phyloP scores from a whole-genome alignment of 2,113 vertebrate species.

The Anguilla japonica region DNA sequence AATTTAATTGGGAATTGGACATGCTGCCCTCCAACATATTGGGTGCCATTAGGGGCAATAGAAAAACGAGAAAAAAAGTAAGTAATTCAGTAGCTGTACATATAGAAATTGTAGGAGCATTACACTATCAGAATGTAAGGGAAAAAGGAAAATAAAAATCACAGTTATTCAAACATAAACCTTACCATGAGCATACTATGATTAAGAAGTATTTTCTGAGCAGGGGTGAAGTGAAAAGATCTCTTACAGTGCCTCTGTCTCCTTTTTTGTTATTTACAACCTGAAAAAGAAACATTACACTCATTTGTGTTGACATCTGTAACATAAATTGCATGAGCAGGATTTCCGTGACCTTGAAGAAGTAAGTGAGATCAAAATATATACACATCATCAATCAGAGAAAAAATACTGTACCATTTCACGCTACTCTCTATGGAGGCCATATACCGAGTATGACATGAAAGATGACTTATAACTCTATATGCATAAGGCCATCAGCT shows the following conservation, averaged over 20 bases:
- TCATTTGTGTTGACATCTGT: not conserved
- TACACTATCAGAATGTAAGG: not conserved
- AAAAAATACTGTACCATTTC: not conserved
- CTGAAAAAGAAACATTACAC: constrained; percentile 37
- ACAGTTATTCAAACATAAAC: constrained; percentile 1
- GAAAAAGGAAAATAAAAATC: not conserved
- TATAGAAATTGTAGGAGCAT: not conserved
- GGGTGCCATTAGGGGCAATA: too few relatives aligned
- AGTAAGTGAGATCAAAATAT: not conserved
- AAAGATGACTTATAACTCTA: not conserved
- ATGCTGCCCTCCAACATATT: too few relatives aligned
- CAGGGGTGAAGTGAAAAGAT: constrained; percentile 55
- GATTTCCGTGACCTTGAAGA: not conserved
- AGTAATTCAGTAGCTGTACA: too few relatives aligned
- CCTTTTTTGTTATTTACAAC: constrained; percentile 48
- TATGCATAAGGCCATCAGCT: not conserved
- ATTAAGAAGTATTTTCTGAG: constrained; percentile 66
- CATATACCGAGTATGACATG: not conserved
- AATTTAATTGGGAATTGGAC: too few relatives aligned
- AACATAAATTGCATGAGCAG: not conserved
- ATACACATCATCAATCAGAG: not conserved
- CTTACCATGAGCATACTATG: constrained; percentile 60
- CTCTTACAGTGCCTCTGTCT: constrained; percentile 48
- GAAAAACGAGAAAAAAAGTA: too few relatives aligned
- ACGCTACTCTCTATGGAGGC: not conserved